These are phyloP conservation scores for Calyptommatus sinebrachiatus DNA, from an alignment of 2,113 vertebrate species.

Conservation along the genomic window DNA sequence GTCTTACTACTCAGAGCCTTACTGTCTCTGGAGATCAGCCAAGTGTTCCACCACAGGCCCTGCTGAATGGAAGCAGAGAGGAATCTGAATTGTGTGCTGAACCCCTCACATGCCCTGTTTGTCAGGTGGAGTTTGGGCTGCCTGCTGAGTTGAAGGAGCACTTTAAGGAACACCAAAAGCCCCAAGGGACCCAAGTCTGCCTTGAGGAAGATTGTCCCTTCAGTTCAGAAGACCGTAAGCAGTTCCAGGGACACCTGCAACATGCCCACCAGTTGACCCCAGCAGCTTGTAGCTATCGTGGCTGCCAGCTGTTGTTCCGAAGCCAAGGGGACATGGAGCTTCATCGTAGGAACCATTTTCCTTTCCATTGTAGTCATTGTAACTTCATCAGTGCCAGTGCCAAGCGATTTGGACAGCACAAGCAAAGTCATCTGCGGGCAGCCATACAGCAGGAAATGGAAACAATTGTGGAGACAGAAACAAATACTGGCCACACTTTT, in stretches of 20 bases:
- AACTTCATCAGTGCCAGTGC: slow-evolving; percentile 73
- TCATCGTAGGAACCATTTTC: slow-evolving; percentile 74
- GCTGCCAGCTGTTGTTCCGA: slow-evolving; percentile 74
- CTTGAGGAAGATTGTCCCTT: slow-evolving; percentile 70
- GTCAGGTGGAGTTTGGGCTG: slow-evolving; percentile 62
- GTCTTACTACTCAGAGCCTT: slow-evolving; percentile 5
- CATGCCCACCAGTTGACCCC: slow-evolving; percentile 63
- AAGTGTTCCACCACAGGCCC: background rate
- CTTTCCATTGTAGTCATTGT: slow-evolving; percentile 80
- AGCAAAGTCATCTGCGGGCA: slow-evolving; percentile 52
- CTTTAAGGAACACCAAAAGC: slow-evolving; percentile 69
- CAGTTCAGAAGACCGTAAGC: slow-evolving; percentile 61
- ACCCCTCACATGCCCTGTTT: slow-evolving; percentile 70
- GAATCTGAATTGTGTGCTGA: background rate
- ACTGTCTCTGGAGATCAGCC: fast-evolving
- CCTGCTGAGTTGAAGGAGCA: slow-evolving; percentile 75
- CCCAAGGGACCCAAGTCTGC: slow-evolving; percentile 60
- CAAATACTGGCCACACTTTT: background rate
- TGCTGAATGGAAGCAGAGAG: fast-evolving
- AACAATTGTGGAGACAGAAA: fast-evolving
- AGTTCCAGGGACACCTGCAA: slow-evolving; percentile 71
- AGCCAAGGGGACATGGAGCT: slow-evolving; percentile 75
- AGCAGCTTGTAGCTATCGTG: slow-evolving; percentile 69
- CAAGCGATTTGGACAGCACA: slow-evolving; percentile 77
- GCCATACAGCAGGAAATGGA: background rate